phyloP scores from a whole-genome alignment of 2,113 vertebrate genomes.

The Campylomormyrus tamandua region DNA sequence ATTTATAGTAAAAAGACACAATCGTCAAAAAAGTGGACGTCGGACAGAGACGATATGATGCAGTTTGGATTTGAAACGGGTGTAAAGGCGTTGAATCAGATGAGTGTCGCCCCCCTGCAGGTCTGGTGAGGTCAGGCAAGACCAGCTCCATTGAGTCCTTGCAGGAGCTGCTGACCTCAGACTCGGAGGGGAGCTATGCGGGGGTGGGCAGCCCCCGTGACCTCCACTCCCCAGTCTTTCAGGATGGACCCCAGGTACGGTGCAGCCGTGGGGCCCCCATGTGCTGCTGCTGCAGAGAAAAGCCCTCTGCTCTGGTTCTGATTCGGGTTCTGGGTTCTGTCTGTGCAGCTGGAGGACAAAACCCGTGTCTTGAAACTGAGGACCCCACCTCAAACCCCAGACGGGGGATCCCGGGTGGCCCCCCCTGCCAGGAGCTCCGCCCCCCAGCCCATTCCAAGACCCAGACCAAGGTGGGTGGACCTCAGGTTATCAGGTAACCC shows the following conservation, averaged over 20 bases:
- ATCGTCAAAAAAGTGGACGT: not conserved
- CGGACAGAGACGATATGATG: not conserved
- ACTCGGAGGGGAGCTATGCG: slow-evolving; percentile 88
- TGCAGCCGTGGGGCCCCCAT: not conserved
- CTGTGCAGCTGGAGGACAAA: slow-evolving; percentile 60
- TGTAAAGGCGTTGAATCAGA: not conserved
- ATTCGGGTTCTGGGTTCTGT: not conserved
- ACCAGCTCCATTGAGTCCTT: slow-evolving; percentile 84
- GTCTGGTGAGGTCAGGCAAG: slow-evolving; percentile 60
- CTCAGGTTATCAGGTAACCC: not conserved
- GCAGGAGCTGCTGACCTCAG: slow-evolving; percentile 83
- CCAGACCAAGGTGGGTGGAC: slow-evolving; percentile 39
- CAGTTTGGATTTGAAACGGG: not conserved
- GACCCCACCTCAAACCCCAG: slow-evolving; percentile 55
- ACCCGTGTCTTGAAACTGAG: slow-evolving; percentile 48
- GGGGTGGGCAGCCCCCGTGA: slow-evolving; percentile 83
- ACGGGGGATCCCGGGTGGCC: slow-evolving; percentile 51
- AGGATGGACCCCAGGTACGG: slow-evolving; percentile 68
- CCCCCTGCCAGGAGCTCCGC: slow-evolving; percentile 52
- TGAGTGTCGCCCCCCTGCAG: slow-evolving; percentile 17
- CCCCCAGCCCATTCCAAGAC: slow-evolving; percentile 63
- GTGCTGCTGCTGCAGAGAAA: not conserved
- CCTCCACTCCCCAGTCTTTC: slow-evolving; percentile 78
- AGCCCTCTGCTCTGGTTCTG: not conserved
- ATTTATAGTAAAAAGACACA: not conserved